Percentiles rank a stretch among this genome's conserved stretches.
Conservation (phyloP, 2,113 vertebrate genomes). For the Sylvilagus bachmani region DNA sequence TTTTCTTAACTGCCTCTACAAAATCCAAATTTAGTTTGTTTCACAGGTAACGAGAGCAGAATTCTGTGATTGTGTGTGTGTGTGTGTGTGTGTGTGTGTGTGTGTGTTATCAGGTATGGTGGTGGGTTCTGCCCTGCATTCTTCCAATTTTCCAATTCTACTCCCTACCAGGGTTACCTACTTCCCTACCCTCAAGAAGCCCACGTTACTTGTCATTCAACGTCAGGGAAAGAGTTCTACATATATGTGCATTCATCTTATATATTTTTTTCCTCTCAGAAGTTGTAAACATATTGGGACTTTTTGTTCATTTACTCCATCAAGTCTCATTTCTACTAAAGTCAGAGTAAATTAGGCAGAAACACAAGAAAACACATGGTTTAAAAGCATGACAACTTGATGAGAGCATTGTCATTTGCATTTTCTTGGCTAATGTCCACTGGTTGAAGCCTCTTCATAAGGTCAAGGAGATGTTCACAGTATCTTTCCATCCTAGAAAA, state of each 20-base stretch:
- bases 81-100: not conserved
- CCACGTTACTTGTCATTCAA: not conserved
- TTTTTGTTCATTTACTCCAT: not conserved
- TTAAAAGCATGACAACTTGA: slow-evolving; percentile 31
- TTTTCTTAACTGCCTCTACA: slow-evolving; percentile 63
- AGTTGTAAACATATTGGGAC: slow-evolving; percentile 43
- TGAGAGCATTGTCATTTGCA: not conserved
- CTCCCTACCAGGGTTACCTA: not conserved
- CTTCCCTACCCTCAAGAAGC: not conserved
- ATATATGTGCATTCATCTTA: not conserved
- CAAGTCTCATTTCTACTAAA: not conserved
- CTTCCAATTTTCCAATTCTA: not conserved
- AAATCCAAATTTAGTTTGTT: slow-evolving; percentile 50
- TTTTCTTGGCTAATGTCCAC: slow-evolving; percentile 1
- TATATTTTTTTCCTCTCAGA: slow-evolving; percentile 15
- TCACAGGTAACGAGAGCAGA: not conserved
- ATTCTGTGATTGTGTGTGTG: not conserved
- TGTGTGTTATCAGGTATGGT: not conserved
- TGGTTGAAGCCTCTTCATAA: slow-evolving; percentile 27
- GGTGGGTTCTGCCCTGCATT: not conserved
- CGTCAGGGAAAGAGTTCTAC: not conserved
- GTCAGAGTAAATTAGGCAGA: slow-evolving; percentile 40
- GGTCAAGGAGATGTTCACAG: not conserved
- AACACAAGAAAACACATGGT: slow-evolving; percentile 54
- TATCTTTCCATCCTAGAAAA: not conserved